Base-by-base conservation (phyloP, 2,797 vertebrate species). In the Notolepis coatsorum region DNA sequence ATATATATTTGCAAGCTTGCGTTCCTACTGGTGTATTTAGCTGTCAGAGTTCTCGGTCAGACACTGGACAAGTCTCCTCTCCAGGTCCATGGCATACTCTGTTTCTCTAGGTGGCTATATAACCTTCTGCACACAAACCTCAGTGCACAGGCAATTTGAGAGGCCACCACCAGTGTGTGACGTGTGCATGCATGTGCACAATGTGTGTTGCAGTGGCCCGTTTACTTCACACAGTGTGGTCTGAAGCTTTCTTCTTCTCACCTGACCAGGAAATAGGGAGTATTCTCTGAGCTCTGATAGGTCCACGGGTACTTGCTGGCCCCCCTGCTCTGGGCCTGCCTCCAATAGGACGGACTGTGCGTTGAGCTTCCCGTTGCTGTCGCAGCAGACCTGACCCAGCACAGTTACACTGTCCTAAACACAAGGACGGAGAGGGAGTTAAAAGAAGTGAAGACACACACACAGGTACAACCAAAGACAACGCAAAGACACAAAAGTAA, bases 261-360 rank as follows among this genome's bases (percentile, higher is more conserved):
- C 97, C 95, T 98, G 97, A n/a, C 97, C 97, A 0, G 97, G 97
- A 79, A 99, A 98, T 5, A 99, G 88, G 0, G 96, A 98, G 68
- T 93, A 98, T 49, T 98, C 95, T 30, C 71, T 85, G 0, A 99
- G 93, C 57, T 97, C 95, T 0, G 95, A 95, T 0, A 99, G 77
- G 62, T 97, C 94, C 4, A 98, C 89, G 0, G 94, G 92, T n/a
- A 98, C 80, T 24, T 89, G 92, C 38, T 88, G 93, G 2, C 90
- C 89, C 0, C 97, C 95, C 27, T 94, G 92, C 2, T 96, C 94
- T 12, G 84, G 90, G 52, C 97, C 95, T 0, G 95, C 94, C 79
- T 96, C 94, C 31, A 99, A 73, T 38, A 98, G 79, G 30, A 96
- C 92, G 0, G 97, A 99, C n/a, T 95, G 92, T 17, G 89, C 80